phyloP scores from a whole-genome alignment of 2,113 vertebrate genomes.

The Paradoxurus hermaphroditus region DNA sequence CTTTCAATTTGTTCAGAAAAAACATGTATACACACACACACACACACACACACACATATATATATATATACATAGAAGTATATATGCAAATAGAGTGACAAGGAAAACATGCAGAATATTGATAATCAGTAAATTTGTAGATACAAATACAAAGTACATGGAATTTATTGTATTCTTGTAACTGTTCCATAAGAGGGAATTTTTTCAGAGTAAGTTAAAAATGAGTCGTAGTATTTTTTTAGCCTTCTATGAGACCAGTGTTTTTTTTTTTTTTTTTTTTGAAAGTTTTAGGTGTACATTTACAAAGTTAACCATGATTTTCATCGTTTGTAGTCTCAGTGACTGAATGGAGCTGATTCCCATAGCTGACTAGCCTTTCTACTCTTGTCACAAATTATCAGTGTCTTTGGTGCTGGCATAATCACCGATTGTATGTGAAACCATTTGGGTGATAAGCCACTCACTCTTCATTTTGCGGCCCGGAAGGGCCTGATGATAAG shows the following conservation, averaged over 20 bases:
- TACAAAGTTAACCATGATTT: not conserved
- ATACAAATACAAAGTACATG: not conserved
- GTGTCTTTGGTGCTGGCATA: not conserved
- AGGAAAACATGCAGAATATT: not conserved
- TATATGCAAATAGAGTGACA: not conserved
- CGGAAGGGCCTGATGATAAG: not conserved
- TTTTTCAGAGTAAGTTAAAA: not conserved
- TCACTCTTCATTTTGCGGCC: slow-evolving; percentile 42
- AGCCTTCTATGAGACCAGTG: not conserved
- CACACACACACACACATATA: too few relatives aligned
- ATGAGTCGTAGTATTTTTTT: not conserved
- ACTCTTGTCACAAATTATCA: slow-evolving; percentile 55
- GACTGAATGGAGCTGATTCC: not conserved
- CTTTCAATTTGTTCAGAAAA: not conserved
- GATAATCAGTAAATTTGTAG: not conserved
- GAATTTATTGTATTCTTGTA: not conserved
- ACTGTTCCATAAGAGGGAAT: not conserved
- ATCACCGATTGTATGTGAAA: not conserved
- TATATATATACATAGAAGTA: not conserved
- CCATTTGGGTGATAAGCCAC: not conserved
- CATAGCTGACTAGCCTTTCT: not conserved
- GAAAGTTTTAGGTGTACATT: not conserved
- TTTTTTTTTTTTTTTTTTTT: slow-evolving; percentile 46
- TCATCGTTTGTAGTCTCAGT: not conserved
- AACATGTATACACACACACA: too few relatives aligned